Evolutionary conservation across 2,113 vertebrate genomes (phyloP), one percentile per base, ranked within the genome.

Genomic region (Cnemophilus loriae): DNA sequence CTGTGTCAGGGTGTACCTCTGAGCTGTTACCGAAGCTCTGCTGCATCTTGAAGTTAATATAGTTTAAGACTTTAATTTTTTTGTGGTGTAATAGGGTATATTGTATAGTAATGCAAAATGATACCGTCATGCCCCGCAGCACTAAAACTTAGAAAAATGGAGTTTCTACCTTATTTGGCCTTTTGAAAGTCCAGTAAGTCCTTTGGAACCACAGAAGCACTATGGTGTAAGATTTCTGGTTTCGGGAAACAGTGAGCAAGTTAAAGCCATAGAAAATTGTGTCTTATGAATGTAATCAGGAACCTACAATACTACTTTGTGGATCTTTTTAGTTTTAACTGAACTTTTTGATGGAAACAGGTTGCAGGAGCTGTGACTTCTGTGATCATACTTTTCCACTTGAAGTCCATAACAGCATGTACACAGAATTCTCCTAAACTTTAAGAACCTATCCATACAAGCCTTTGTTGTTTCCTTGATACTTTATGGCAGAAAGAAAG

Each of bases 391-490:
- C 21, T 79, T 78, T 64, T 56, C 49, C 17, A 28, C 41, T 39
- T 41, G 3, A 75, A 68, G 44, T n/a, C 57, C 6, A 0, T 68
- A 63, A 64, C 8, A 87, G 16, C 47, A 44, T 0, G 0, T 61
- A 35, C 6, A n/a, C 26, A 49, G 49, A 85, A n/a, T 84, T 59
- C 47, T 49, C 26, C 26, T 74, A 8, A 73, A 53, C 22, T 74
- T 59, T 15, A 81, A 53, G 37, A 71, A 46, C 9, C 6, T 74
- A 7, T 61, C 18, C 16, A 6, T 46, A 32, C 13, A 74, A 50
- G 3, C n/a, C 32, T 57, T 56, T 22, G 3, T 56, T 60, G 7
- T 81, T 84, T 69, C 8, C 50, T 81, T 74, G 20, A 16, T 60
- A 44, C 3, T 2, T 61, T 26, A 16, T 11, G 55, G 32, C 12